Base-by-base conservation (phyloP, 2,888 invertebrate species). In the Diarsia rubi region DNA sequence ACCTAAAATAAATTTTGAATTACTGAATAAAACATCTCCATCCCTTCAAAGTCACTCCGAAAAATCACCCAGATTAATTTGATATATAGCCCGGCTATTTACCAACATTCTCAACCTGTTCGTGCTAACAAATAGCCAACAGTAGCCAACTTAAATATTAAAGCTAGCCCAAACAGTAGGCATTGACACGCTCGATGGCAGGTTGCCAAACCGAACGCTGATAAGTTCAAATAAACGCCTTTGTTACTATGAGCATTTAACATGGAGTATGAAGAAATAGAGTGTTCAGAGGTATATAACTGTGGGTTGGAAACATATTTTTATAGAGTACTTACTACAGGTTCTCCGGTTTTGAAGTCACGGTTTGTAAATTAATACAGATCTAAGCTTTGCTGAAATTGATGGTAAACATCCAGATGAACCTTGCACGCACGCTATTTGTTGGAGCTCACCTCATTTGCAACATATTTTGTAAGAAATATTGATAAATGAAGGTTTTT, bases 191-290 rank as follows among this genome's bases (percentile, higher is more conserved):
- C 45, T n/a, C 71, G 49, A 24, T 85, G 85, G 85, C 83, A 78
- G 57, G 37, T 57, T 72, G 85, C 85, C 85, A 86, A 87, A 85
- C 79, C 69, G 65, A 72, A 57, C 65, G 72, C 76, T 80, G 74
- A 83, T 83, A 87, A 87, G 83, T 78, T 68, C 64, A 84, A 84
- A 82, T 82, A 82, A 82, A 81, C 85, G 85, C 72, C 64, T 84
- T 69, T 47, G 77, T 59, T 44, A 78, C 75, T 71, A 60, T 67
- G 71, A 75, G 47, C 70, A 69, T 75, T 49, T 66, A 73, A 68
- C 65, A 69, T 31, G 49, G 80, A 73, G 60, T 21, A 65, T 31
- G 3, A 1, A 42, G 0, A 9, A 69, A 78, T 68, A 49, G 60
- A 79, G n/a, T 65, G 27, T 49, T 27, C 3, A 24, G n/a, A 60